These are phyloP conservation scores for Muscidifurax raptorellus DNA, from an alignment of 1,140 invertebrate species.

Conservation along the genomic window DNA sequence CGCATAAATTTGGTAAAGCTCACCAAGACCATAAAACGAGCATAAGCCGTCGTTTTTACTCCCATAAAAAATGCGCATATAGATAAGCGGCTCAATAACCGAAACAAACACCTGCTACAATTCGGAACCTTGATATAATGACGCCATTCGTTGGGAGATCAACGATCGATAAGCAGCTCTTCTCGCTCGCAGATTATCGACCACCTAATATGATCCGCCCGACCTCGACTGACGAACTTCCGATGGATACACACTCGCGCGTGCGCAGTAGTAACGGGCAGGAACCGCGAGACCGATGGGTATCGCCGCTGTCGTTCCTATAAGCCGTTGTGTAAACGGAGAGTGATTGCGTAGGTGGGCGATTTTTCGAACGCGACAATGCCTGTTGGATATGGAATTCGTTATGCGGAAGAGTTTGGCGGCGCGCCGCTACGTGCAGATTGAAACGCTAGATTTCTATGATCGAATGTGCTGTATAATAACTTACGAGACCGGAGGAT, in stretches of 20 bases:
- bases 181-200: neutral
- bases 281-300: neutral
- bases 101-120: constrained; percentile 2
- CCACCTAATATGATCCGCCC: neutral
- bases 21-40: no score
- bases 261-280: neutral
- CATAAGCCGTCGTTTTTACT: no score
- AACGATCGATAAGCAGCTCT: neutral
- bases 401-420: no score
- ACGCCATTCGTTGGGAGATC: neutral
- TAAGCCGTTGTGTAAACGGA: neutral
- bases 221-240: neutral
- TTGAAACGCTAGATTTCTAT: no score
- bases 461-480: no score
- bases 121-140: neutral
- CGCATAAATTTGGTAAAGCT: no score
- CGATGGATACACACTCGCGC: neutral
- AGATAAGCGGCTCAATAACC: neutral
- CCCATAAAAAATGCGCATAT: no score
- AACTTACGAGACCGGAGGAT: constrained; percentile 16
- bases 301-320: neutral
- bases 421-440: no score
- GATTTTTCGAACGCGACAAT: neutral
- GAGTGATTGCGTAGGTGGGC: neutral
- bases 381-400: no score